Base-by-base conservation (phyloP, 2,113 vertebrate genomes). In the Perognathus longimembris region DNA sequence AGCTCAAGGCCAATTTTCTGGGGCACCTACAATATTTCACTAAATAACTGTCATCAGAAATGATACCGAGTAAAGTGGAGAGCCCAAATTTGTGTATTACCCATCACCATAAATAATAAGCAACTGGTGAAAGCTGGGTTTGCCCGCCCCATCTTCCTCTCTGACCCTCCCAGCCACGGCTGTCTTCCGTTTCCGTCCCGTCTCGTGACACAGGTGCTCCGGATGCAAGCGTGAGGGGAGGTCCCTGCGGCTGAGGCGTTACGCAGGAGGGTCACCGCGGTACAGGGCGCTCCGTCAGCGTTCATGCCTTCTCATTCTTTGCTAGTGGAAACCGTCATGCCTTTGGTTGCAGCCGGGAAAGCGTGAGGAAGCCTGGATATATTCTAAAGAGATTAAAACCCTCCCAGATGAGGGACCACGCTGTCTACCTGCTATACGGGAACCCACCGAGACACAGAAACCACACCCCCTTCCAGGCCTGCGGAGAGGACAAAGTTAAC, bases 31-130 rank as follows among this genome's bases (percentile, higher is more conserved):
- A 71, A 61, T 40, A 73, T 36, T 63, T 78, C n/a, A 74, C n/a
- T 69, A 57, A 93, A 67, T 66, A 32, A 86, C 78, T 88, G 59
- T 61, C 24, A 45, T 28, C 26, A 74, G 66, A 74, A 95, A 81
- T 32, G 45, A 30, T 5, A 57, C 18, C 64, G 10, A 34, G 73
- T n/a, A 71, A 67, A 40, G 28, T 0, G n/a, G 7, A 34, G 38
- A 61, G 61, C 9, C n/a, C 17, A 20, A 66, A 50, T 67, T 5
- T 89, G 38, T 32, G 28, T 69, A 67, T 71, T 67, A 30, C 3
- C 5, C 24, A 74, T 79, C 42, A 84, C 3, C 42, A 22, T 57
- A 80, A 77, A 80, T 80, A 30, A 36, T 7, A 42, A 81, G n/a
- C 12, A 20, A n/a, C 30, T 7, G 17, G 40, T 24, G 45, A 21